Evolutionary conservation across 2,888 invertebrate genomes (phyloP), one percentile per base, ranked within the genome.

Genomic region (Caradrina clavipalpis): DNA sequence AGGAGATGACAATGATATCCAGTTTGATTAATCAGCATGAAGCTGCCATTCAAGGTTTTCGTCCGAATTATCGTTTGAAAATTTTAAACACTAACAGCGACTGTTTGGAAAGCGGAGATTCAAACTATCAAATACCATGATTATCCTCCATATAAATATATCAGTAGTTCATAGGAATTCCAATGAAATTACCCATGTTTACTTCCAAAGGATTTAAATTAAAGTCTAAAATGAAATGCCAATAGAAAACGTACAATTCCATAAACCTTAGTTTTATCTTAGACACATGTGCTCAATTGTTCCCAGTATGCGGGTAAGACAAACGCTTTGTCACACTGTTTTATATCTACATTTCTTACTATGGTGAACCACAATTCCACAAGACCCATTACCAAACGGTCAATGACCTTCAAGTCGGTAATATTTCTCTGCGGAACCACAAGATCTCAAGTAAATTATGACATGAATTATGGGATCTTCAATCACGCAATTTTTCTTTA

Each of bases 301-400:
- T 17, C 6, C 6, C 13, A 26, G 17, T n/a, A 75, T 72, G 47
- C 72, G 72, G 76, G 72, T 21, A 49, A 68, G 22, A 53, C 39
- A 68, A 68, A 53, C n/a, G 19, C 15, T 19, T 53, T 21, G 17
- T 35, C 22, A 67, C 22, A 42, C 19, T 49, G 8, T 42, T 55
- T 19, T 35, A 26, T 70, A 65, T 22, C 13, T 26, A 51, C 15
- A n/a, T 45, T 26, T 53, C 6, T 0, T 21, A 1, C 39, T 31
- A 49, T 21, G n/a, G 50, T 49, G 17, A 35, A 67, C 68, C 67
- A 54, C 79, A 73, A 65, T 5, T 22, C 22, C n/a, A 22, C 31
- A 45, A 51, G 54, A 64, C 47, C 47, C 31, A 19, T 42, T 47
- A 47, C 11, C 15, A 49, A 35, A 35, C 13, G 47, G 57, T 47